Base-by-base conservation (phyloP, 1,140 invertebrate species). In the Pogonomyrmex californicus region DNA sequence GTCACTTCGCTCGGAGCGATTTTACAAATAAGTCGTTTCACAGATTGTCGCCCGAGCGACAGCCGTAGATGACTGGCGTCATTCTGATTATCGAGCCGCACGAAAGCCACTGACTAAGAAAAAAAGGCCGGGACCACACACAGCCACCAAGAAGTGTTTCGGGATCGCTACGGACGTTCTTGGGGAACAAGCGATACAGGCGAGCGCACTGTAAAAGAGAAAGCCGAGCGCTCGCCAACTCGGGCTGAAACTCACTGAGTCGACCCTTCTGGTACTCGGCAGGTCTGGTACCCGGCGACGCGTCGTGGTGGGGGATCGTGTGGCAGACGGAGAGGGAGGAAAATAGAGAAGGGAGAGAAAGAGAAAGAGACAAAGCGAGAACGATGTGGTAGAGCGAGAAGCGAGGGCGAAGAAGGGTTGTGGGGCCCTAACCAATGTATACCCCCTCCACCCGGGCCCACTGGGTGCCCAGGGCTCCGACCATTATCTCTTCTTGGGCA, bases 181-280 rank as follows among this genome's bases (percentile, higher is more conserved):
- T 54, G 78, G 38, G 44, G 60, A 71, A 75, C 68, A 62, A 68
- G 68, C 36, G 56, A 63, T 51, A 41, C 44, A 54, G 56, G 54
- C 44, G 73, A 76, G 14, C 62, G 81, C 36, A n/a, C 47, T 47
- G 33, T 49, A 36, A 85, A 41, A 81, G 65, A 88, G 62, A 71
- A 65, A 87, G 23, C 41, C 81, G 87, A 91, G 82, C 91, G 89
- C 87, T 91, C 93, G 87, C 92, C 93, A 90, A 91, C 90, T 88
- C 93, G 93, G 90, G 88, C 91, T 92, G 92, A 93, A 93, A 91
- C 93, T 90, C 92, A 94, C 93, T 94, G 93, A 93, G 88, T 92
- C 85, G 90, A 86, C 87, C 88, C 60, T 82, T 81, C 82, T 87
- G 83, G 78, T 79, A 78, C 81, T 51, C 76, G 83, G 78, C 82